Evolutionary conservation across 92 coral and sea anemone species (phyloP).

Genomic region (Palythoa caribaeorum): DNA sequence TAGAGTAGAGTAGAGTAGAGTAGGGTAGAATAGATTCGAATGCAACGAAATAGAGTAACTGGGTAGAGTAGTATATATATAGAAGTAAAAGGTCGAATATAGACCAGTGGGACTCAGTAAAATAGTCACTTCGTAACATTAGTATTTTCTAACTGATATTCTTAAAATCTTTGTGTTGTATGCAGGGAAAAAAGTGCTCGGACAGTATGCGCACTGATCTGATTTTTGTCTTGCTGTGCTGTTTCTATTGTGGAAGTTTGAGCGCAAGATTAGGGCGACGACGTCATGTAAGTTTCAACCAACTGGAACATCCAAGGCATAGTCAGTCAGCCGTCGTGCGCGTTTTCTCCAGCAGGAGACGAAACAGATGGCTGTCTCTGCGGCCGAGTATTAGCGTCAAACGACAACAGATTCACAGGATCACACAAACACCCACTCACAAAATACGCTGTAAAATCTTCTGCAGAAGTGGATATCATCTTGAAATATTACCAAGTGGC

Average conservation of each 20-base stretch:
- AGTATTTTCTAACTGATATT: not conserved
- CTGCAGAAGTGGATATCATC: constrained; percentile 91
- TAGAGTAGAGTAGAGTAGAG: not conserved
- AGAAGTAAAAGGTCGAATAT: no score
- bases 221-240: not conserved
- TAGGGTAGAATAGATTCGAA: not conserved
- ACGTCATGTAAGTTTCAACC: not conserved
- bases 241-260: not conserved
- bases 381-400: constrained; percentile 46
- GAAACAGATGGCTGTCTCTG: constrained; percentile 1
- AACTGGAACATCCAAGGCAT: not conserved
- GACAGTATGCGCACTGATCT: constrained; percentile 4
- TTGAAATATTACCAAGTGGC: constrained; percentile 88
- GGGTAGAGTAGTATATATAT: no score
- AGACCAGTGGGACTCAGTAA: no score
- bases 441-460: constrained; percentile 80
- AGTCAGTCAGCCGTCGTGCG: not conserved
- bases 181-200: not conserved
- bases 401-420: constrained; percentile 50
- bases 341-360: constrained; percentile 15
- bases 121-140: not conserved
- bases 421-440: constrained; percentile 83
- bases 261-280: not conserved
- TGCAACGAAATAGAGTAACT: not conserved
- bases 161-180: not conserved